Evolutionary conservation across 2,113 vertebrate genomes (phyloP), one percentile per base, ranked within the genome.

Genomic region (Brachionichthys hirsutus): DNA sequence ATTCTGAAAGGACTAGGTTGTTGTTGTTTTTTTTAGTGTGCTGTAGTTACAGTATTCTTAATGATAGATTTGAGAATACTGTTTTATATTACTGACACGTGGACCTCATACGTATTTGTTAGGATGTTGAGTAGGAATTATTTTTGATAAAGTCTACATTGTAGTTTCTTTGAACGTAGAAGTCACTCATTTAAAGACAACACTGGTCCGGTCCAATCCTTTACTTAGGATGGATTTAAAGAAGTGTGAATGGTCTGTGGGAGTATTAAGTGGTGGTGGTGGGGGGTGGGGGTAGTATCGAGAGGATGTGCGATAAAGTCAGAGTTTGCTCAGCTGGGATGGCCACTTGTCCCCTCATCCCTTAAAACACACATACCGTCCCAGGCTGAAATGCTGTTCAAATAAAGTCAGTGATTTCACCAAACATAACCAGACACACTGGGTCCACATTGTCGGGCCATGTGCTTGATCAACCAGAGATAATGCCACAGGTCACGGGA

Each of bases 301-400:
- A 81, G 78, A 85, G 89, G 88, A 87, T 89, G 87, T 90, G 86
- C 89, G 90, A 82, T 89, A 73, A 80, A 79, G 82, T 85, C 64
- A 69, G 54, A 68, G 89, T 91, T 90, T 91, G 83, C 84, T 89
- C 89, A 92, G 90, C 89, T 91, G 85, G 59, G 58, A 18, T 42
- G 12, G 38, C 46, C 45, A 13, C 19, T 22, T 58, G 55, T 35
- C 43, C n/a, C 16, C 20, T 10, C 40, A 20, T 75, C 59, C 66
- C 58, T 67, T 67, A 54, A 70, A 65, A 30, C 24, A 62, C 43
- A 72, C 54, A 75, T 67, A 67, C 42, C 54, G 56, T 40, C 54
- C 22, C 18, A 30, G 47, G 55, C 66, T 73, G 59, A 72, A 72
- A 80, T 82, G 59, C 54, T 87, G 70, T 84, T 72, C 68, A 89